A percentile compares a stretch with the other conserved stretches of the same genome.
Evolutionary conservation across 2,797 vertebrate genomes (phyloP).

Genomic region (Karalla daura): DNA sequence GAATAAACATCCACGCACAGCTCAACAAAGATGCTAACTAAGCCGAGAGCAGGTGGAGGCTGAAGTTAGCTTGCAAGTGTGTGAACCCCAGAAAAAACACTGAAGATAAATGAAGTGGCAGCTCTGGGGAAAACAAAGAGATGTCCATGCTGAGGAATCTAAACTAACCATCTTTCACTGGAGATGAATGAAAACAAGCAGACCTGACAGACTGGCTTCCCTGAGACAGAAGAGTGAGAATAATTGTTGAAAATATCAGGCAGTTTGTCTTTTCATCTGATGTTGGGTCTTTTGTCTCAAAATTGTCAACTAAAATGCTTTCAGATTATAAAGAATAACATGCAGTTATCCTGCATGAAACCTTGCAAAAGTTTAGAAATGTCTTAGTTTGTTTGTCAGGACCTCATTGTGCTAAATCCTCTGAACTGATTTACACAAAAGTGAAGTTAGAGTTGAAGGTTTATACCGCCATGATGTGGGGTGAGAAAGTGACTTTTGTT

Average conservation of each 20-base stretch:
- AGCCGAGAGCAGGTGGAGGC: conserved; percentile 20
- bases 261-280: not conserved
- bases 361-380: too few species aligned
- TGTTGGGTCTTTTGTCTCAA: not conserved
- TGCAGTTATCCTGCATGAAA: too few species aligned
- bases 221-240: conserved; percentile 9
- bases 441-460: too few species aligned
- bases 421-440: too few species aligned
- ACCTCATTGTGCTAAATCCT: too few species aligned
- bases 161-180: conserved; percentile 33
- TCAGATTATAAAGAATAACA: too few species aligned
- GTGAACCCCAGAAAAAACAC: conserved; percentile 50
- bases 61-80: conserved; percentile 20
- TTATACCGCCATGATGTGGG: too few species aligned
- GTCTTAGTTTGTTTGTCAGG: too few species aligned
- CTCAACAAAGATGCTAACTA: not conserved
- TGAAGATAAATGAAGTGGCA: conserved; percentile 60
- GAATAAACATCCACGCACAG: not conserved
- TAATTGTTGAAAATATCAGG: conserved; percentile 1
- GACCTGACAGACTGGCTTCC: conserved; percentile 19
- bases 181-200: conserved; percentile 53
- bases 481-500: too few species aligned
- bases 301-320: not conserved
- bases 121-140: conserved; percentile 36
- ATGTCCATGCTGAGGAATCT: conserved; percentile 47